These are phyloP conservation scores for Epizoanthus ramosus DNA, from an alignment of 92 coral and sea anemone species.

Conservation along the genomic window DNA sequence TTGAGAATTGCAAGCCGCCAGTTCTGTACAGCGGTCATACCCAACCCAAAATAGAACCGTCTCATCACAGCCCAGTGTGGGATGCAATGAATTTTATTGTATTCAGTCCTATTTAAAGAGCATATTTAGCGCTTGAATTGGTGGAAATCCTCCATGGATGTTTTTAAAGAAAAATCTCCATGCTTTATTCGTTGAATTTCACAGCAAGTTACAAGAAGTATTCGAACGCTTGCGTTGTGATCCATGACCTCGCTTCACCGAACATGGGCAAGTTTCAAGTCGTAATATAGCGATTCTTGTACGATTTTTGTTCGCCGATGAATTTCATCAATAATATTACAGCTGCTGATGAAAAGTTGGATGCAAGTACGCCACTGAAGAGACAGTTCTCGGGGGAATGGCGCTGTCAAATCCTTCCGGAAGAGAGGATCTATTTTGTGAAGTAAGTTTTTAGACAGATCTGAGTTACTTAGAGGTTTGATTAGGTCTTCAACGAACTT, in stretches of 20 bases:
- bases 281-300: conserved; percentile 15
- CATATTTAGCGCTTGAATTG: background rate
- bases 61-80: background rate
- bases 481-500: too few species aligned
- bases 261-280: conserved; percentile 15
- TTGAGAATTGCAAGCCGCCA: too few species aligned
- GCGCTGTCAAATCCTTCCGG: conserved; percentile 13
- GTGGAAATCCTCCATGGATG: conserved; percentile 15
- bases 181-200: background rate
- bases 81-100: background rate
- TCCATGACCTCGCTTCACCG: conserved; percentile 18
- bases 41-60: conserved; percentile 17
- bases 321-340: conserved; percentile 32
- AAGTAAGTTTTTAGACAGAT: conserved; percentile 12
- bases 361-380: background rate
- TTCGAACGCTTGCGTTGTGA: background rate
- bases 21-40: conserved; percentile 37
- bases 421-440: conserved; percentile 38
- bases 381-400: conserved; percentile 8
- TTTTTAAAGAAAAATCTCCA: background rate
- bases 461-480: too few species aligned
- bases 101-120: conserved; percentile 12
- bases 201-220: background rate
- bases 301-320: conserved; percentile 6
- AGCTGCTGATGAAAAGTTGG: conserved; percentile 7